Evolutionary conservation across 2,797 vertebrate genomes (phyloP).

Genomic region (Pseudochirops cupreus): DNA sequence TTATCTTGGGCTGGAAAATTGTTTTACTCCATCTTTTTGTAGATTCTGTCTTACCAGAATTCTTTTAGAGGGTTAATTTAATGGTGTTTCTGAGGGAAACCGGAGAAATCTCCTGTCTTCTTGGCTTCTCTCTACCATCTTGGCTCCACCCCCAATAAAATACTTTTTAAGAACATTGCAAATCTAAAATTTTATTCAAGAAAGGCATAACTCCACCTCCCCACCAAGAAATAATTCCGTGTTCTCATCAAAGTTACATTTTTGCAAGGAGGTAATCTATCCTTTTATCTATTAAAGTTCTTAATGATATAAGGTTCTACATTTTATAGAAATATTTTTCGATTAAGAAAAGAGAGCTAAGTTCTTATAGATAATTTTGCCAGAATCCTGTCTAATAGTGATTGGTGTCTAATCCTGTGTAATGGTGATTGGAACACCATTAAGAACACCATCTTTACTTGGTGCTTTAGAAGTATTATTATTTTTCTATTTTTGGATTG

Average conservation of each 20-base stretch:
- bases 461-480: neutral
- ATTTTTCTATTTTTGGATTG: neutral
- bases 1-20: neutral
- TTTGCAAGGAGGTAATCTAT: neutral
- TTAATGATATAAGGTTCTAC: neutral
- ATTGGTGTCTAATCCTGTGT: too few species aligned
- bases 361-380: neutral
- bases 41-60: neutral
- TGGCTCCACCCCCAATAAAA: neutral
- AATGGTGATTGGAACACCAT: neutral
- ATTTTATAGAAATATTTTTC: neutral
- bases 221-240: neutral
- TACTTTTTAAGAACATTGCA: neutral
- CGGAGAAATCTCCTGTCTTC: neutral
- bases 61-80: neutral
- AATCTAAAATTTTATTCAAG: neutral
- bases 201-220: neutral
- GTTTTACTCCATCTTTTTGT: neutral
- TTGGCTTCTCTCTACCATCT: neutral
- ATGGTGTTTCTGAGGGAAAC: neutral
- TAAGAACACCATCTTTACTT: neutral
- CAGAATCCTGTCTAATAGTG: neutral
- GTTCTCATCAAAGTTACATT: neutral
- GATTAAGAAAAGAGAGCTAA: neutral
- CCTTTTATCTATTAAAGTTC: neutral